These are phyloP conservation scores for Campylomormyrus tamandua DNA, from an alignment of 2,113 vertebrate species.

Conservation along the genomic window DNA sequence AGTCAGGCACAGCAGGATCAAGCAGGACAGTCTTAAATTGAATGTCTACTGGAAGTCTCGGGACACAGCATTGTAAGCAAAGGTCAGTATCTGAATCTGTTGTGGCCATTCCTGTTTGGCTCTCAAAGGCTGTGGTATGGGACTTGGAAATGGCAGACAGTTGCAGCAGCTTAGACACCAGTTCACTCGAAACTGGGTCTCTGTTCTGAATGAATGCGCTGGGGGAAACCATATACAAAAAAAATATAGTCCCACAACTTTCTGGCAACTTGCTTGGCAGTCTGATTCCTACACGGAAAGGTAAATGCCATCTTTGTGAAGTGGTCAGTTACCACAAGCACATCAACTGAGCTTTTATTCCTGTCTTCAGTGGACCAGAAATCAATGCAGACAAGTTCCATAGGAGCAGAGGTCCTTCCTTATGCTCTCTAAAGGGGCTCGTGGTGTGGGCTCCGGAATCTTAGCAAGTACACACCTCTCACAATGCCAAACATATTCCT, in stretches of 20 bases:
- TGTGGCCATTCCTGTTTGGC: conserved; percentile 25
- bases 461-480: conserved; percentile 23
- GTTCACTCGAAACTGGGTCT: conserved; percentile 18
- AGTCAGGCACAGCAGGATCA: not conserved
- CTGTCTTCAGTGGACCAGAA: conserved; percentile 1
- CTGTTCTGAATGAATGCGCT: conserved; percentile 12
- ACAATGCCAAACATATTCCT: not conserved
- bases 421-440: conserved; percentile 17
- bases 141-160: conserved; percentile 21
- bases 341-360: not conserved
- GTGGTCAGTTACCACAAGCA: not conserved
- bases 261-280: too few species aligned
- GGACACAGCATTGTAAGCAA: conserved; percentile 24
- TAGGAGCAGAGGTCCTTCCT: conserved; percentile 19
- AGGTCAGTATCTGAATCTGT: conserved; percentile 23
- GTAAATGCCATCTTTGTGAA: conserved; percentile 7
- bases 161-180: conserved; percentile 5
- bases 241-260: not conserved
- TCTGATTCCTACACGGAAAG: not conserved
- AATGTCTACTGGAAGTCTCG: conserved; percentile 16
- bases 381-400: conserved; percentile 22
- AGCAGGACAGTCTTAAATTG: conserved; percentile 14
- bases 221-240: conserved; percentile 16
- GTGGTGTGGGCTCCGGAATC: conserved; percentile 17
- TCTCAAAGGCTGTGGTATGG: conserved; percentile 19